Percentiles rank a stretch among this genome's conserved stretches.
phyloP scores from a whole-genome alignment of 2,888 invertebrate species.

The Drosophila meridionalis region DNA sequence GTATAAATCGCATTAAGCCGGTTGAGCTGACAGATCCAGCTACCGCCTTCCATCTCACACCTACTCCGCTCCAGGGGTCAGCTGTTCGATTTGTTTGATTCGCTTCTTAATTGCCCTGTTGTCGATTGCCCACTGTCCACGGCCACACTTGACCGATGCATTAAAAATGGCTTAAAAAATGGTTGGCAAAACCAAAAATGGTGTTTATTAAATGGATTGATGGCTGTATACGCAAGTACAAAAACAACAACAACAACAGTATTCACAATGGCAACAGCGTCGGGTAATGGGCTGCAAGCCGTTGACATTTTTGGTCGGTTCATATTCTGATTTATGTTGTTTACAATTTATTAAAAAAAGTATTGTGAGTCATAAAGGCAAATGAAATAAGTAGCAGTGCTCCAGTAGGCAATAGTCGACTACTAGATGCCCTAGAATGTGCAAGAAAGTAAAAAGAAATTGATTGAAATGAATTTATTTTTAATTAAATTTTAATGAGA shows the following conservation, averaged over 20 bases:
- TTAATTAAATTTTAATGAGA: too few species aligned
- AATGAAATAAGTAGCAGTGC: conserved; percentile 14
- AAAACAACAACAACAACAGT: conserved; percentile 13
- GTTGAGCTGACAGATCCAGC: conserved; percentile 51
- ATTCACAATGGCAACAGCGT: conserved; percentile 35
- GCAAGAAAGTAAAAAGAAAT: too few species aligned
- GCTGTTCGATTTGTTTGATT: conserved; percentile 75
- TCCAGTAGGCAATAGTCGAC: too few species aligned
- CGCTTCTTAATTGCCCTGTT: conserved; percentile 68
- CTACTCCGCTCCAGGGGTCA: conserved; percentile 30
- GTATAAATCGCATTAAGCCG: conserved; percentile 79
- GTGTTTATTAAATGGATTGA: conserved; percentile 83
- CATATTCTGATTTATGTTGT: conserved; percentile 69
- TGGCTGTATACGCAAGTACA: conserved; percentile 41
- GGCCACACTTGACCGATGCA: conserved; percentile 48
- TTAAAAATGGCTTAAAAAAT: conserved; percentile 78
- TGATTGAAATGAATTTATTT: too few species aligned
- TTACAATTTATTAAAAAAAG: conserved; percentile 68
- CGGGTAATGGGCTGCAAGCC: conserved; percentile 52
- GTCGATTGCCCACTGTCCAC: conserved; percentile 27
- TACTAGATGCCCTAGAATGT: background rate
- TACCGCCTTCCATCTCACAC: background rate
- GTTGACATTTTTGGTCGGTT: conserved; percentile 45
- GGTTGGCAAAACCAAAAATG: conserved; percentile 82
- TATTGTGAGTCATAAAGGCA: conserved; percentile 19